Conservation (phyloP, 2,888 invertebrate genomes). For the Metellina segmentata region DNA sequence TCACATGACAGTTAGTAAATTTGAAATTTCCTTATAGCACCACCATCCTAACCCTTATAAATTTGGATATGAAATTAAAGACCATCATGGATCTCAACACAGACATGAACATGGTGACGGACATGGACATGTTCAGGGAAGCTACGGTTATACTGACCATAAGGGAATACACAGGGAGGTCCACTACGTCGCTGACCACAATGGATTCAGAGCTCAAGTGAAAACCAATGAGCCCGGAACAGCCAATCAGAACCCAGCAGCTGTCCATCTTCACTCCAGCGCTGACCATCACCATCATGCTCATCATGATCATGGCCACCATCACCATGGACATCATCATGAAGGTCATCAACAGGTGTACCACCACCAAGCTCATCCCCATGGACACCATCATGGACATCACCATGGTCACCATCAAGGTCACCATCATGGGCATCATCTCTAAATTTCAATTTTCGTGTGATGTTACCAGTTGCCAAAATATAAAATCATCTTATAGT, state of each 20-base stretch:
- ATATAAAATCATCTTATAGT: background rate
- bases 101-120: conserved; percentile 51
- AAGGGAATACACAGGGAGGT: conserved; percentile 45
- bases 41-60: conserved; percentile 40
- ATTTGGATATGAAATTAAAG: conserved; percentile 53
- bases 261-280: conserved; percentile 21
- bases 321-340: background rate
- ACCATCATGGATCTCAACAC: conserved; percentile 37
- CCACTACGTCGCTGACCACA: conserved; percentile 37
- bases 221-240: conserved; percentile 59
- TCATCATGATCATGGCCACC: background rate
- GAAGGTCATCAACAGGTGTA: background rate
- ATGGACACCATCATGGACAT: background rate
- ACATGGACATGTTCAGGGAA: conserved; percentile 25
- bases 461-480: background rate
- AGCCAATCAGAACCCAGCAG: conserved; percentile 31
- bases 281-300: background rate
- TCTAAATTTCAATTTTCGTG: background rate
- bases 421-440: background rate
- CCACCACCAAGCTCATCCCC: background rate
- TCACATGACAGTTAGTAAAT: too few relatives aligned
- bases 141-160: conserved; percentile 41
- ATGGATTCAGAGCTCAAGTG: conserved; percentile 16
- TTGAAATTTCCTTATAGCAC: background rate
- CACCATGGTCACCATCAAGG: background rate